These are phyloP conservation scores for Xestia c-nigrum DNA, from an alignment of 2,888 invertebrate genomes.

Conservation along the genomic window DNA sequence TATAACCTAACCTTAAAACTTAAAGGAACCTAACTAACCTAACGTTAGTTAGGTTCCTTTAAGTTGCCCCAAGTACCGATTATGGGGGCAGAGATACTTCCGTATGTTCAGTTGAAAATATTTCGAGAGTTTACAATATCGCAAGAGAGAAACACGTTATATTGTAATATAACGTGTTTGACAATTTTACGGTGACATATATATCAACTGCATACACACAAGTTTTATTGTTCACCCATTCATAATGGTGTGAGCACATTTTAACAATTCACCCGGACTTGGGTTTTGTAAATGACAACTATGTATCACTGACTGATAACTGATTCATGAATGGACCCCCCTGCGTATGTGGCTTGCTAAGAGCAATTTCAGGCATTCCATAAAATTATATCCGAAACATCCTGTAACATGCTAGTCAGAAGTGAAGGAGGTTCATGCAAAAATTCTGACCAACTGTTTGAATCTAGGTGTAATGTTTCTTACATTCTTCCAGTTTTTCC, in stretches of 20 bases:
- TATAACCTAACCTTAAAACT: too few relatives aligned
- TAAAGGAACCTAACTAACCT: too few relatives aligned
- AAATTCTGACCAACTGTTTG: background rate
- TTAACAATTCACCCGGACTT: slow-evolving; percentile 65
- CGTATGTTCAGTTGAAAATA: too few relatives aligned
- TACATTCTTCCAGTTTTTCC: background rate
- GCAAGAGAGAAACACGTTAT: too few relatives aligned
- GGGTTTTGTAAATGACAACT: slow-evolving; percentile 36
- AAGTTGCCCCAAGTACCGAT: too few relatives aligned
- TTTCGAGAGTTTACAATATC: too few relatives aligned
- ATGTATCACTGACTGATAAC: slow-evolving; percentile 29
- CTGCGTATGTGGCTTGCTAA: background rate
- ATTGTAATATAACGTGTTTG: too few relatives aligned
- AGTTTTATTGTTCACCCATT: slow-evolving; percentile 70
- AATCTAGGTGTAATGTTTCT: background rate
- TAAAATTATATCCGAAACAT: background rate
- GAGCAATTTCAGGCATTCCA: background rate
- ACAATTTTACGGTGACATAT: too few relatives aligned
- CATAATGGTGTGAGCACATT: slow-evolving; percentile 70
- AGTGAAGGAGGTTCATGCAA: background rate
- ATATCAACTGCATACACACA: slow-evolving; percentile 61
- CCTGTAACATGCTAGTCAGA: background rate
- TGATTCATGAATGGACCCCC: slow-evolving; percentile 29
- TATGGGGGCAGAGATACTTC: too few relatives aligned
- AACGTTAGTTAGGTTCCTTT: too few relatives aligned